Base-by-base conservation (phyloP, 2,113 vertebrate species). In the Ammodramus savannarum region DNA sequence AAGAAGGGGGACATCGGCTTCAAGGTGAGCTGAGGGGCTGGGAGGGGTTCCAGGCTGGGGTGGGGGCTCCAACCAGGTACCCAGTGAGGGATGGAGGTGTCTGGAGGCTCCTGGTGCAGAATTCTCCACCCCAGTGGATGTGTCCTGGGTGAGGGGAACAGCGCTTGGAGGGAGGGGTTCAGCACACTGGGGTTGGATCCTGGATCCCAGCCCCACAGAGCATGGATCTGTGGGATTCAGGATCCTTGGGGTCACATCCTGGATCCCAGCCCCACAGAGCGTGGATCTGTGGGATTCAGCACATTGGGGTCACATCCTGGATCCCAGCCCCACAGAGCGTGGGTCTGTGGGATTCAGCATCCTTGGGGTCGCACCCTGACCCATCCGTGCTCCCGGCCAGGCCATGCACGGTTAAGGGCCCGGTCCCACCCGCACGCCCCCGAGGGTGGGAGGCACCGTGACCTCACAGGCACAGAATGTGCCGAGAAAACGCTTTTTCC, bases 1-100 rank as follows among this genome's bases (percentile, higher is more conserved):
- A 99, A 99, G 98, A 99, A 98, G 96, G 98, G 98, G 23, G 98
- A 98, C 89, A 98, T 98, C 6, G 98, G 99, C 94, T 99, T 99
- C 97, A 99, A 99, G 99, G 99, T 99, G 97, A 99, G 98, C 32
- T 21, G 77, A 39, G 55, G 57, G 23, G 12, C 7, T 0, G 1
- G 32, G 7, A 11, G 6, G 22, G n/a, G 11, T 20, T 38, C 51
- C 9, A 7, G 38, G 29, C 39, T 12, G 10, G 43, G 43, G 20
- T 2, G 8, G 10, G 3, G 3, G 6, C 5, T 44, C 34, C 61
- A 25, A 26, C 9, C 3, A 19, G 6, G 44, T 36, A 27, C 7
- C 18, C 58, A 7, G 31, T 0, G 0, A 38, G 29, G 55, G 18
- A 22, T 0, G 1, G 72, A 49, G 21, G 46, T 5, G 19, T 27